A percentile compares a stretch with the other conserved stretches of the same genome.
Conservation (phyloP, 2,797 vertebrate genomes). For the Aselliscus stoliczkanus region DNA sequence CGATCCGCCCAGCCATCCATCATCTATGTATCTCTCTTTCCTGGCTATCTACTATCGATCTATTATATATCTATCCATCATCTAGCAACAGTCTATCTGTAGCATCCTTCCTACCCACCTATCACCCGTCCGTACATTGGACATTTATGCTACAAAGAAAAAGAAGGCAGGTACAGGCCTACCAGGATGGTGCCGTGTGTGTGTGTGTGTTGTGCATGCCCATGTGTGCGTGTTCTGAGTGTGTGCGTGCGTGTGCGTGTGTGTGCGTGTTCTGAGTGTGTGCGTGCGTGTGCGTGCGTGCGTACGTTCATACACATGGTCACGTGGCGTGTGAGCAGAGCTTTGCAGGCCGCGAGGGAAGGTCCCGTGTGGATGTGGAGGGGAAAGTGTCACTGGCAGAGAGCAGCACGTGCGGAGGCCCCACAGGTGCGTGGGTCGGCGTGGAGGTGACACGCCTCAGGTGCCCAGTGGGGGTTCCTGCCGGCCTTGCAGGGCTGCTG, state of each 20-base stretch:
- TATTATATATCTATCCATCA: not conserved
- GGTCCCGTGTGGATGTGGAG: accelerated
- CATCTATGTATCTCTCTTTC: not conserved
- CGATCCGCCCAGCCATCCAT: not conserved
- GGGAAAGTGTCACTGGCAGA: accelerated
- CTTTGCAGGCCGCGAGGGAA: too few relatives aligned
- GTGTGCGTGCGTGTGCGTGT: too few relatives aligned
- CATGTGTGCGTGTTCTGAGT: too few relatives aligned
- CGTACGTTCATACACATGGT: too few relatives aligned
- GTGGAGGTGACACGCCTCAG: accelerated
- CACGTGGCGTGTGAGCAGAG: too few relatives aligned
- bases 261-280: not conserved
- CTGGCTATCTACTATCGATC: not conserved
- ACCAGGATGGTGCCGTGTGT: not conserved
- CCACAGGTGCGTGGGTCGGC: accelerated
- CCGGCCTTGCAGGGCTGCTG: not conserved
- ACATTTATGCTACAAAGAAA: too few relatives aligned
- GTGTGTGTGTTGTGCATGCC: not conserved
- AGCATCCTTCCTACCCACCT: too few relatives aligned
- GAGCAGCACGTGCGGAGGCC: accelerated
- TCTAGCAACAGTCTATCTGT: not conserved
- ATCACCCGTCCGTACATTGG: too few relatives aligned
- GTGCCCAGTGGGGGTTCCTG: not conserved
- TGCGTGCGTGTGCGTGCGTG: not conserved
- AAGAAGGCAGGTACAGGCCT: too few relatives aligned